These are phyloP conservation scores for Axinella damicornis DNA, from an alignment of 37 sponge, comb jelly and placozoan species.

Conservation along the genomic window DNA sequence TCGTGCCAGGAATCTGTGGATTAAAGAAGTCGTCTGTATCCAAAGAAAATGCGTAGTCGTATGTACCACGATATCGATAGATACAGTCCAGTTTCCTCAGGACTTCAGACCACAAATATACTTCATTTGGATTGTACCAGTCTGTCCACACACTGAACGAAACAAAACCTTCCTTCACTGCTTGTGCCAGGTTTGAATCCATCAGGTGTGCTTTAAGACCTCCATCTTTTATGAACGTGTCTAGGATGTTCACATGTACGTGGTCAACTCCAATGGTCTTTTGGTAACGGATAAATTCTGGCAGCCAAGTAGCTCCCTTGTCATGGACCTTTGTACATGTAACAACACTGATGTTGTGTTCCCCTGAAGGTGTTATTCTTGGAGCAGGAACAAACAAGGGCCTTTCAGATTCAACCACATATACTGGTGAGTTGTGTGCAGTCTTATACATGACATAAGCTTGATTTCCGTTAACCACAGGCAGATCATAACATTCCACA, in stretches of 20 bases:
- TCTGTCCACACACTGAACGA: conserved; percentile 11
- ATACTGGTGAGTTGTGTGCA: background rate
- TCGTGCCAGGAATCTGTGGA: background rate
- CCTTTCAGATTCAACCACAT: background rate
- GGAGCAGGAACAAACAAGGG: conserved; percentile 7
- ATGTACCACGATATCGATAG: conserved; percentile 15
- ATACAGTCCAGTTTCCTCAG: conserved; percentile 10
- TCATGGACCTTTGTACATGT: too few species aligned
- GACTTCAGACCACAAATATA: background rate
- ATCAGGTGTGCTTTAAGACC: too few species aligned
- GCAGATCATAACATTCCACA: too few species aligned
- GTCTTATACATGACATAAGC: conserved; percentile 16
- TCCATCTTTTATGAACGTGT: conserved; percentile 25
- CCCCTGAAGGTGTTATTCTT: too few species aligned
- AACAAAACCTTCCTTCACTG: too few species aligned
- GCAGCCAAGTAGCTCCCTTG: conserved; percentile 20
- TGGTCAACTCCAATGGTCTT: conserved; percentile 19
- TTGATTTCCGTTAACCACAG: too few species aligned
- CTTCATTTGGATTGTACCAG: background rate
- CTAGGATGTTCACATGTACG: conserved; percentile 7
- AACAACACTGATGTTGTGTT: too few species aligned
- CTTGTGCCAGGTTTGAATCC: too few species aligned
- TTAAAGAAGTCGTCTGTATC: conserved; percentile 26
- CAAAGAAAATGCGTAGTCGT: too few species aligned
- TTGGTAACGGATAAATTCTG: conserved; percentile 10